Base-by-base conservation (phyloP, 2,888 invertebrate genomes). In the Scaptomyza caliginosa region DNA sequence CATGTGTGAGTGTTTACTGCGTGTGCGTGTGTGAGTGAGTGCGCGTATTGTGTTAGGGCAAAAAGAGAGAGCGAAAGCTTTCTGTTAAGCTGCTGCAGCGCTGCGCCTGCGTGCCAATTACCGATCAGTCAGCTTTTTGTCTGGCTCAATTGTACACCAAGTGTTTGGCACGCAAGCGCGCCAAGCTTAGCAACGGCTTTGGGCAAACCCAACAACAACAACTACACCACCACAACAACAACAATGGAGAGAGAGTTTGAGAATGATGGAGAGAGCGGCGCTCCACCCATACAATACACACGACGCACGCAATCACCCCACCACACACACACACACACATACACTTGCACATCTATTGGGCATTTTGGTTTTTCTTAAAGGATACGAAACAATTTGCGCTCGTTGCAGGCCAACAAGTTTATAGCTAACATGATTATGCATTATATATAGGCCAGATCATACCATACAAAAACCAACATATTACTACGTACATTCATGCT, bases 401-500 rank as follows among this genome's bases (percentile, higher is more conserved):
- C 48, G 28, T 62, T 68, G 69, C 69, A 57, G 65, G 39, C 28
- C 50, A 59, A 49, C 58, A 46, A 49, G 70, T 59, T 52, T 65
- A 73, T 59, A 57, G 46, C 52, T 30, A 19, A 67, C 34, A 75
- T 74, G 70, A 63, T 72, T 64, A 74, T 42, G 65, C 72, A 74
- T 69, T 86, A 83, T 74, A 83, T 74, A 70, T 79, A 83, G 79
- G 83, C 66, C 86, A 79, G 83, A 79, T 79, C 86, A 86, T 80
- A 68, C 57, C 59, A 75, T 74, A 55, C 36, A 59, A 28, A 69
- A 66, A n/a, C n/a, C 52, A 70, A 77, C 67, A 77, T 74, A 77
- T 69, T 82, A 82, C 87, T 83, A 83, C 87, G 82, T 84, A 82
- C 81, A 82, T 82, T 82, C 81, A 82, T 82, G 82, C 82, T 82